These are phyloP conservation scores for Achlya flavicornis DNA, from an alignment of 2,888 invertebrate genomes.

Conservation along the genomic window DNA sequence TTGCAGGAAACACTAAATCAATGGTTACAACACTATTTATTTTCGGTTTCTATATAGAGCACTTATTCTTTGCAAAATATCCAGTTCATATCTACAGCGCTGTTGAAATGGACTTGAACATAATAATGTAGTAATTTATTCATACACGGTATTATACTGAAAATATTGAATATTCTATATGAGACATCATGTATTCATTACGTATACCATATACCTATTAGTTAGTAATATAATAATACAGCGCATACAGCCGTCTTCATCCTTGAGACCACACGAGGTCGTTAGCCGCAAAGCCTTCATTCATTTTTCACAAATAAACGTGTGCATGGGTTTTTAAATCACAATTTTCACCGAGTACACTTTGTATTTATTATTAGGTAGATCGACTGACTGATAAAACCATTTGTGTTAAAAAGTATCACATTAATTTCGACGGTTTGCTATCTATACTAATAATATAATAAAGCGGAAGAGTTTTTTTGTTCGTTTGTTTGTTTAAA, in stretches of 20 bases:
- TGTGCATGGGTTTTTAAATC: constrained; percentile 49
- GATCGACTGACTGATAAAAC: constrained; percentile 21
- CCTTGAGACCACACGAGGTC: constrained; percentile 47
- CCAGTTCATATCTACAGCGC: neutral
- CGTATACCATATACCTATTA: constrained; percentile 18
- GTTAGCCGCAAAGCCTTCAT: constrained; percentile 43
- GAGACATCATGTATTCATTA: constrained; percentile 34
- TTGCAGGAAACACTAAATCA: constrained; percentile 13
- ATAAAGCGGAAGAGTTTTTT: too few relatives aligned
- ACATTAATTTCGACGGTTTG: too few relatives aligned
- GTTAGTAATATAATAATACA: constrained; percentile 30
- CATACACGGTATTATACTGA: neutral
- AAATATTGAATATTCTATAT: constrained; percentile 30
- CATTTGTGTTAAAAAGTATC: neutral
- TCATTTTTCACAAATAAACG: constrained; percentile 43
- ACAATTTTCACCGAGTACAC: constrained; percentile 33
- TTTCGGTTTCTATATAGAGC: neutral
- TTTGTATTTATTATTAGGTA: constrained; percentile 36
- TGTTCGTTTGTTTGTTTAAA: too few relatives aligned
- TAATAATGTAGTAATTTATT: neutral
- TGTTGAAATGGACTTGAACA: neutral
- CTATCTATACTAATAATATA: too few relatives aligned
- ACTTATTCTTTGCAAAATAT: neutral
- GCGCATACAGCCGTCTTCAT: constrained; percentile 35
- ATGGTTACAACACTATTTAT: constrained; percentile 6